Percentiles rank a stretch among this genome's conserved stretches.
phyloP scores from a whole-genome alignment of 2,113 vertebrate species.

The Xyrauchen texanus region DNA sequence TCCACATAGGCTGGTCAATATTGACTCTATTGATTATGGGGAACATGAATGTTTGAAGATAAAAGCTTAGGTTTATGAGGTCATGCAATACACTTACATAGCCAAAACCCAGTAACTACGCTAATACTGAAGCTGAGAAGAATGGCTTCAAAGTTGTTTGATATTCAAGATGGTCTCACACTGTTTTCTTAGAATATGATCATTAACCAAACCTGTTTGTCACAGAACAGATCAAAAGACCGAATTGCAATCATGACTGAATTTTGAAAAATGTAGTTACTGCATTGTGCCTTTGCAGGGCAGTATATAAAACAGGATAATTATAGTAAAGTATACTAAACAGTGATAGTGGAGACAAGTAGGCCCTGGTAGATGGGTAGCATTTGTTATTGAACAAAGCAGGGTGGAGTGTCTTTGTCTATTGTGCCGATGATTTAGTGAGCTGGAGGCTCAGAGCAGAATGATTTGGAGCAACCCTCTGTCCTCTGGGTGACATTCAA shows the following conservation, averaged over 20 bases:
- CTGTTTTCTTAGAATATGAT: no score
- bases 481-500: slow-evolving; percentile 99
- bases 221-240: no score
- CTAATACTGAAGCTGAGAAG: no score
- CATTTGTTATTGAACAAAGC: slow-evolving; percentile 46
- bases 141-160: no score
- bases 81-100: background rate
- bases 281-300: no score
- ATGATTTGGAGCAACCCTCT: slow-evolving; percentile 88
- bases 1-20: background rate
- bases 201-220: no score
- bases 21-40: background rate
- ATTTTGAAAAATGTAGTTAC: no score
- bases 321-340: no score
- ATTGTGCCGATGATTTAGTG: slow-evolving; percentile 75
- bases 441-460: slow-evolving; percentile 89
- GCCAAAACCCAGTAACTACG: background rate
- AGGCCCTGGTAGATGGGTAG: slow-evolving; percentile 33
- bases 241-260: no score
- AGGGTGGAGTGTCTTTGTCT: slow-evolving; percentile 53
- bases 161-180: no score
- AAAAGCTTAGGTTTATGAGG: slow-evolving; percentile 8
- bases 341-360: background rate
- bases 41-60: background rate
- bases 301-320: no score